Base-by-base conservation (phyloP, 2,113 vertebrate species). In the Pygoscelis adeliae region DNA sequence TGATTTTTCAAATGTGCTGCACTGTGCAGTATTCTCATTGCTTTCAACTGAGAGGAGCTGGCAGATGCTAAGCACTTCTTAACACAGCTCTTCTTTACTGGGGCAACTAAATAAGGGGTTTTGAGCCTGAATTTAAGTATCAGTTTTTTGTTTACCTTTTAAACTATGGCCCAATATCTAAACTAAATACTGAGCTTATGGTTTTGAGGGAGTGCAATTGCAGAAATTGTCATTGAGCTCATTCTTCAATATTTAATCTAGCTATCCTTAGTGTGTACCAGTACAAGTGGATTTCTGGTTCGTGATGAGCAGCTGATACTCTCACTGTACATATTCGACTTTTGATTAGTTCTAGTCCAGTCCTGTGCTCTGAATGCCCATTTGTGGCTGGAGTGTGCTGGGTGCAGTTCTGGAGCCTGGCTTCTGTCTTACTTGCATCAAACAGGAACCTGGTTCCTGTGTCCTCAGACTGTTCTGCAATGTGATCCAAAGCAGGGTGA, bases 391-490 rank as follows among this genome's bases (percentile, higher is more conserved):
- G 8, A 26, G 26, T 23, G 23, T 56, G 38, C 40, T 62, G 23
- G 5, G 25, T 67, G 19, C 67, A 46, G 11, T 65, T 89, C 73
- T 84, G 38, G 38, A 87, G 29, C 5, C 21, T 70, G 30, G 5
- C 27, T 89, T 91, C 32, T 62, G 30, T 52, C 56, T 76, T 22
- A 17, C n/a, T 53, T 63, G 21, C 8, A 11, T 80, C 14, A 49
- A 36, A 20, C 30, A 34, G 32, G 29, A 55, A 13, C 19, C 38
- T 59, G 27, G 8, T 80, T 93, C 1, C 2, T 1, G 0, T 1
- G 1, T 59, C n/a, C 49, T 14, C 12, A 67, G 38, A 15, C n/a
- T 59, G 9, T 67, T 83, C 27, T 83, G 36, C n/a, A 29, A 0
- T 29, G 26, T 66, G 55, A 66, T 78, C 20, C 36, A 63, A 40